These are phyloP conservation scores for Anthoscopus minutus DNA, from an alignment of 2,113 vertebrate species.

Conservation along the genomic window DNA sequence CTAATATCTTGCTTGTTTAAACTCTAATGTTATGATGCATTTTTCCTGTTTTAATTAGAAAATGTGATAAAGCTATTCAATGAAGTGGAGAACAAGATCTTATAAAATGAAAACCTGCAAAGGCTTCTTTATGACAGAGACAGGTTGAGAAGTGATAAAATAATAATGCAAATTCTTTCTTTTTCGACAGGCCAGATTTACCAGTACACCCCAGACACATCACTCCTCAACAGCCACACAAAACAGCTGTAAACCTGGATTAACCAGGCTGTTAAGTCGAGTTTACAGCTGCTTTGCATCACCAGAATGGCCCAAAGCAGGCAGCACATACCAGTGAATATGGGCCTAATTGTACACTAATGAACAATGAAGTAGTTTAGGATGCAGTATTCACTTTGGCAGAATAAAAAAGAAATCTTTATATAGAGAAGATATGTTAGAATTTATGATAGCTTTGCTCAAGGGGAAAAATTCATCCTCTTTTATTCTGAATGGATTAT, in stretches of 20 bases:
- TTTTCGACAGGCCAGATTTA: not conserved
- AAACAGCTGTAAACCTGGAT: conserved; percentile 41
- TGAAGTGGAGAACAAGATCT: not conserved
- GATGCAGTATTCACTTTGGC: conserved; percentile 3
- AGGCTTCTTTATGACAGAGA: not conserved
- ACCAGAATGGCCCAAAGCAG: conserved; percentile 18
- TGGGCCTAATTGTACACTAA: conserved; percentile 46
- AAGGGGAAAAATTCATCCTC: conserved; percentile 12
- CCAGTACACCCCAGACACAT: not conserved
- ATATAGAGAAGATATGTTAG: not conserved
- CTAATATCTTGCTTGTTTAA: not conserved
- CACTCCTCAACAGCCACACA: not conserved
- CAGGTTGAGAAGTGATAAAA: conserved; percentile 13
- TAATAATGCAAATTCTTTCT: not conserved
- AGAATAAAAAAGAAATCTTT: conserved; percentile 44
- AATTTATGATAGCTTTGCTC: conserved; percentile 36
- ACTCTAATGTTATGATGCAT: not conserved
- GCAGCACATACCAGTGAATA: not conserved
- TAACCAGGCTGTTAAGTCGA: conserved; percentile 39
- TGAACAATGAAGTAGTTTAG: conserved; percentile 39
- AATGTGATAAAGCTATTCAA: not conserved
- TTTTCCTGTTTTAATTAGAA: conserved; percentile 4
- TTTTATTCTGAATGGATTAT: conserved; percentile 38
- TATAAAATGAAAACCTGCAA: not conserved
- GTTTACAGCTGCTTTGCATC: conserved; percentile 59